phyloP scores from a whole-genome alignment of 1,140 invertebrate genomes.

The Cydia splendana region DNA sequence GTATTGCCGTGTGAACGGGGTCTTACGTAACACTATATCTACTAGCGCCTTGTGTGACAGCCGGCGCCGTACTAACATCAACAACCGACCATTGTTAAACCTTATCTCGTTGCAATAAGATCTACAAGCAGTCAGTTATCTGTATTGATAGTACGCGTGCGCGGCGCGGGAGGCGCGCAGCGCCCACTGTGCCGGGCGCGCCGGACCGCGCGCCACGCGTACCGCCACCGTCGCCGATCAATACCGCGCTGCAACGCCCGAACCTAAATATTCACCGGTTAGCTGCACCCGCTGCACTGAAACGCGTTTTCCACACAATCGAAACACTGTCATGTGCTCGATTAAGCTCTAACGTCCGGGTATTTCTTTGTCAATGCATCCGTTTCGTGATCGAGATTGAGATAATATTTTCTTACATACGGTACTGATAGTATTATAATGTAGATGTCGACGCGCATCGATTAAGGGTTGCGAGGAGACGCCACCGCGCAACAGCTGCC shows the following conservation, averaged over 20 bases:
- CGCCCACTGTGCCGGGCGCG: constrained; percentile 68
- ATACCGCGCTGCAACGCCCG: constrained; percentile 39
- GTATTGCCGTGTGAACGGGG: constrained; percentile 10
- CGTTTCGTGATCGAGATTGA: neutral
- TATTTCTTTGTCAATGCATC: neutral
- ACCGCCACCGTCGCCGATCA: constrained; percentile 42
- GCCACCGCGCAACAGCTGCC: constrained; percentile 65
- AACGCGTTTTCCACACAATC: constrained; percentile 13
- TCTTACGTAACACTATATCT: constrained; percentile 28
- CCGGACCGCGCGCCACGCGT: constrained; percentile 70
- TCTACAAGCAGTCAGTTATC: neutral
- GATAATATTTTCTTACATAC: neutral
- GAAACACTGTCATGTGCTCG: constrained; percentile 13
- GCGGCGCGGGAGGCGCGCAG: constrained; percentile 54
- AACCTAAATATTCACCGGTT: constrained; percentile 30
- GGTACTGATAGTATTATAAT: constrained; percentile 31
- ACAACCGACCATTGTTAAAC: neutral
- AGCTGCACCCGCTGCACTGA: constrained; percentile 21
- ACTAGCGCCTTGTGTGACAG: neutral
- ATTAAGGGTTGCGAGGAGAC: constrained; percentile 59
- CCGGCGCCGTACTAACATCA: neutral
- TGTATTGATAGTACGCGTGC: constrained; percentile 56
- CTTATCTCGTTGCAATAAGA: neutral
- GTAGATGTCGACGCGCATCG: constrained; percentile 54
- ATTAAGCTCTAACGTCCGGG: neutral